Conservation (phyloP, 2,888 invertebrate species). For the Rhamphomyia laevipes region DNA sequence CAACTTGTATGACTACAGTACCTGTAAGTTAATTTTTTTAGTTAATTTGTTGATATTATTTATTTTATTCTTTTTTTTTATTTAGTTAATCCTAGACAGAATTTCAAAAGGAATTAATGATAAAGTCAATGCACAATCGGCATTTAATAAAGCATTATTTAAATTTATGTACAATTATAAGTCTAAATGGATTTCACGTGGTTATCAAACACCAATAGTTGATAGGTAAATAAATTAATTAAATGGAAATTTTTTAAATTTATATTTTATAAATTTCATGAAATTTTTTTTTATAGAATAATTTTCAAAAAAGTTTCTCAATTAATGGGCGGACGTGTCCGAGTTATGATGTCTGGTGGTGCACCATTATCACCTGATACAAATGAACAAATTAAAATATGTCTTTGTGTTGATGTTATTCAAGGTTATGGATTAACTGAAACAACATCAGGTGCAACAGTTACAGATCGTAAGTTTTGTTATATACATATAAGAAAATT, state of each 20-base stretch:
- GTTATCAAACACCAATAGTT: slow-evolving; percentile 70
- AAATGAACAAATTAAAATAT: slow-evolving; percentile 84
- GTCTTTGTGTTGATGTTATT: slow-evolving; percentile 79
- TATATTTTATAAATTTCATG: neutral
- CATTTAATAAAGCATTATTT: slow-evolving; percentile 73
- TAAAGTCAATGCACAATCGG: slow-evolving; percentile 73
- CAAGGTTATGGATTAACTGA: slow-evolving; percentile 97
- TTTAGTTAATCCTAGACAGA: slow-evolving; percentile 86
- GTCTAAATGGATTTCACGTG: slow-evolving; percentile 67
- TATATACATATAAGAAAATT: neutral
- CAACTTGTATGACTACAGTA: slow-evolving; percentile 92
- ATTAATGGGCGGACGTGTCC: slow-evolving; percentile 79
- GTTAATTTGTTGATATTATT: neutral
- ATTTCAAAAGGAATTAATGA: slow-evolving; percentile 96
- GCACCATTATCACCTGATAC: slow-evolving; percentile 94
- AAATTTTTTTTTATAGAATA: slow-evolving; percentile 20
- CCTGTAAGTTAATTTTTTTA: slow-evolving; percentile 51
- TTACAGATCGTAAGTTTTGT: slow-evolving; percentile 56
- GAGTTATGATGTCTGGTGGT: slow-evolving; percentile 84
- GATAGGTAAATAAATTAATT: slow-evolving; percentile 44
- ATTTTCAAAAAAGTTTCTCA: slow-evolving; percentile 39
- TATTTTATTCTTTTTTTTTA: neutral
- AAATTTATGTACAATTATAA: slow-evolving; percentile 93
- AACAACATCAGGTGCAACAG: slow-evolving; percentile 86
- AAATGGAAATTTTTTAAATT: neutral